Conservation (phyloP, 2,113 vertebrate species). For the Gymnarchus niloticus region DNA sequence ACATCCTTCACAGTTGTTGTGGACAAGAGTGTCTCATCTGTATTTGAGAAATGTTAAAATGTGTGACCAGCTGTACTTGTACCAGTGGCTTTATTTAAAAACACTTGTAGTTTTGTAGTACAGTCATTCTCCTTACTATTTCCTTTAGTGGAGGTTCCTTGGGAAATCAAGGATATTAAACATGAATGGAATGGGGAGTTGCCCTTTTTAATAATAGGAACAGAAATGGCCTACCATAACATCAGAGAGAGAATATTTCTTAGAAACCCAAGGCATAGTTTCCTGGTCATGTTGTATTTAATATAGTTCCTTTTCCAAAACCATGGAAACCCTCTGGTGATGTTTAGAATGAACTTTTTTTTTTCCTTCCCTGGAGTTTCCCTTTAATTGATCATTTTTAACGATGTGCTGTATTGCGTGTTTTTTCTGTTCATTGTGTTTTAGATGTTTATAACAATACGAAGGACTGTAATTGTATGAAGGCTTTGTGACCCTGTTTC, state of each 20-base stretch:
- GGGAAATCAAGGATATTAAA: not conserved
- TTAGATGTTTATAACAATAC: not conserved
- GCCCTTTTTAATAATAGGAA: not conserved
- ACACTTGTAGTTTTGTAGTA: not conserved
- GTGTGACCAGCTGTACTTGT: not conserved
- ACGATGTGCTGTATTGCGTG: not conserved
- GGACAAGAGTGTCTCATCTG: not conserved
- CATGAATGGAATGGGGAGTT: not conserved
- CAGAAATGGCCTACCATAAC: not conserved
- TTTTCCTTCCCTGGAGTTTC: not conserved
- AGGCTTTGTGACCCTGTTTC: not conserved
- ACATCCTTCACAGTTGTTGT: not conserved
- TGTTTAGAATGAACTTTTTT: not conserved
- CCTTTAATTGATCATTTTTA: not conserved
- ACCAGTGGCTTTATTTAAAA: not conserved
- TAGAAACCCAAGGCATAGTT: not conserved
- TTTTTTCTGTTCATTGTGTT: not conserved
- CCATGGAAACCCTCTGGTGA: conserved; percentile 1
- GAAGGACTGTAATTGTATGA: not conserved
- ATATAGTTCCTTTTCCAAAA: not conserved
- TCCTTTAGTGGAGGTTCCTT: too few relatives aligned
- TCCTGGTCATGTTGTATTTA: not conserved
- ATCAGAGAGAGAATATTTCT: not conserved
- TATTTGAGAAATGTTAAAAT: not conserved
- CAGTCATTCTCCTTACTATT: not conserved